Conservation (phyloP, 2,113 vertebrate species). For the Cololabis saira region DNA sequence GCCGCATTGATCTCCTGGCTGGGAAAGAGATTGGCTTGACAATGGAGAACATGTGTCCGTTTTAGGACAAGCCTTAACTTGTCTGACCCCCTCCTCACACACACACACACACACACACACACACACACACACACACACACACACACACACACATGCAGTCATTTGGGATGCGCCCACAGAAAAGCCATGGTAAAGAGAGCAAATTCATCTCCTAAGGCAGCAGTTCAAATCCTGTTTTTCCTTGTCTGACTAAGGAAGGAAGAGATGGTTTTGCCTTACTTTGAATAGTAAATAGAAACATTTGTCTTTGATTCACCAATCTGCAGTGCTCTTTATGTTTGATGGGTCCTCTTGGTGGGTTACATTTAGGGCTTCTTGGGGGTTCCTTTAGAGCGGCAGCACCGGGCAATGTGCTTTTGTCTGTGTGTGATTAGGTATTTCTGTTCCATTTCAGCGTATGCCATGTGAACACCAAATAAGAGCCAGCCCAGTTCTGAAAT, state of each 20-base stretch:
- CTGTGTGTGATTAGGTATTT: slow-evolving; percentile 74
- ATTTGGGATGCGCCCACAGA: slow-evolving; percentile 61
- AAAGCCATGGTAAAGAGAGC: slow-evolving; percentile 41
- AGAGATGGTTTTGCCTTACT: slow-evolving; percentile 43
- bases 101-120: no score
- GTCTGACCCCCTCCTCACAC: slow-evolving; percentile 55
- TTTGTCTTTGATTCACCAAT: slow-evolving; percentile 50
- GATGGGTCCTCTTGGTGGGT: slow-evolving; percentile 27
- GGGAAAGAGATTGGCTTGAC: slow-evolving; percentile 74
- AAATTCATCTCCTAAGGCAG: slow-evolving; percentile 37
- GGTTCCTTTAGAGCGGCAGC: slow-evolving; percentile 51
- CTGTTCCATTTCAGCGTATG: slow-evolving; percentile 57
- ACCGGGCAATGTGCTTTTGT: slow-evolving; percentile 57
- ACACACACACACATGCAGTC: no score
- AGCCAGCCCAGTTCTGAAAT: slow-evolving; percentile 72
- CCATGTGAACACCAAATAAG: slow-evolving; percentile 70
- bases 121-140: no score
- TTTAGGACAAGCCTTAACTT: slow-evolving; percentile 78
- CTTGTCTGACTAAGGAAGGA: slow-evolving; percentile 31
- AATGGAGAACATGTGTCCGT: slow-evolving; percentile 80
- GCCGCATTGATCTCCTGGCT: slow-evolving; percentile 76
- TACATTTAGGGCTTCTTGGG: slow-evolving; percentile 42
- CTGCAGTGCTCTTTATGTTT: slow-evolving; percentile 15
- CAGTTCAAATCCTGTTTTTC: slow-evolving; percentile 28
- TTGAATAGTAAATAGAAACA: slow-evolving; percentile 50